A percentile compares a stretch with the other conserved stretches of the same genome.
These are phyloP conservation scores for Phortica okadai DNA, from an alignment of 2,888 invertebrate genomes.

Conservation along the genomic window DNA sequence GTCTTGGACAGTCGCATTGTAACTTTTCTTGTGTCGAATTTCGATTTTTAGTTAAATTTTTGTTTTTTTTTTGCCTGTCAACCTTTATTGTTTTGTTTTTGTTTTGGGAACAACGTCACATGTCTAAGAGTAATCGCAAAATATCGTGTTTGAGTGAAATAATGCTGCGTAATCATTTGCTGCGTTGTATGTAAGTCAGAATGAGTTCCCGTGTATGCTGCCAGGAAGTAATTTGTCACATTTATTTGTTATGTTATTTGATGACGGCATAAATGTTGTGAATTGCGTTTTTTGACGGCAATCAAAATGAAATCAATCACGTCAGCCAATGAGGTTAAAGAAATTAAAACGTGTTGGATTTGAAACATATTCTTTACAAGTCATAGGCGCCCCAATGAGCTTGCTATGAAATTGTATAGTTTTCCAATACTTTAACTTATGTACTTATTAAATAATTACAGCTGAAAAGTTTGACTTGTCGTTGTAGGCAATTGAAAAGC, in stretches of 20 bases:
- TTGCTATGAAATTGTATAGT: too few species aligned
- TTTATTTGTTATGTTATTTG: constrained; percentile 9
- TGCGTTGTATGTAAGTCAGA: not conserved
- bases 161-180: not conserved
- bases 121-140: constrained; percentile 2
- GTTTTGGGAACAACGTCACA: not conserved
- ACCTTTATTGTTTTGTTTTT: not conserved
- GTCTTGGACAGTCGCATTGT: not conserved
- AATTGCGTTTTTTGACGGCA: constrained; percentile 44
- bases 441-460: too few species aligned
- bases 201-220: not conserved
- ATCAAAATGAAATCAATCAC: constrained; percentile 41
- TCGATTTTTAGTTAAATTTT: not conserved
- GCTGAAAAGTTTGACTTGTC: constrained; percentile 48
- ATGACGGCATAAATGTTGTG: not conserved
- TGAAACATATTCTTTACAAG: too few species aligned
- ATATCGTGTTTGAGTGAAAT: constrained; percentile 20
- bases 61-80: not conserved
- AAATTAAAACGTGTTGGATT: too few species aligned
- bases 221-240: constrained; percentile 19
- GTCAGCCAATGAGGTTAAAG: too few species aligned
- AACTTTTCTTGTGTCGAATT: not conserved
- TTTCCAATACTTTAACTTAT: too few species aligned
- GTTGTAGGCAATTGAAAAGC: constrained; percentile 37
- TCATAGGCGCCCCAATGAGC: too few species aligned